phyloP scores from a whole-genome alignment of 2,888 invertebrate genomes.

The Alcis repandata region DNA sequence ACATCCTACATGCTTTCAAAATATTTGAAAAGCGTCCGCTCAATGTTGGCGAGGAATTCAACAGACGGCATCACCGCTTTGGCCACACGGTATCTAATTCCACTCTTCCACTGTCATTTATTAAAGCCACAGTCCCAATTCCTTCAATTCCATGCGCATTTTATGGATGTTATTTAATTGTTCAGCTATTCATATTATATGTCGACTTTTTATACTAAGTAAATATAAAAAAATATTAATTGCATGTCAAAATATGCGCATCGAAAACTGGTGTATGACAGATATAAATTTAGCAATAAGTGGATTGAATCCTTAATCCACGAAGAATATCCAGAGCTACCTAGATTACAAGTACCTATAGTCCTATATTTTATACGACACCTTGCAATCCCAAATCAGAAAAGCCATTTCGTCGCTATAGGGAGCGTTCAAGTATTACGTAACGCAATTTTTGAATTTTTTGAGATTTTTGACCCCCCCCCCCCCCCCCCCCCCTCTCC shows the following conservation, averaged over 20 bases:
- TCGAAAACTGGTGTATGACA: too few species aligned
- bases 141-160: conserved; percentile 18
- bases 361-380: too few species aligned
- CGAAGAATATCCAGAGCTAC: too few species aligned
- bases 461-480: too few species aligned
- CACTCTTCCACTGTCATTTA: conserved; percentile 32
- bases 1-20: conserved; percentile 9
- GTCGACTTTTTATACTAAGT: neutral
- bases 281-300: too few species aligned
- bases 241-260: neutral
- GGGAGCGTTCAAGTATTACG: too few species aligned
- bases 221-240: neutral
- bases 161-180: neutral
- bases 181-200: too few species aligned
- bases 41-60: conserved; percentile 19
- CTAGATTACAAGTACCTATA: too few species aligned
- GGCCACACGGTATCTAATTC: conserved; percentile 26
- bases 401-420: too few species aligned
- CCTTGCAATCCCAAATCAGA: neutral
- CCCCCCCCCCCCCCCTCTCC: too few species aligned
- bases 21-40: conserved; percentile 4
- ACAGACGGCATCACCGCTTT: conserved; percentile 23
- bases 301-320: too few species aligned
- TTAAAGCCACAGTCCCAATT: conserved; percentile 34
- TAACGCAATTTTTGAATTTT: too few species aligned